Evolutionary conservation across 2,888 invertebrate species (phyloP).

Genomic region (Didymodactylos carnosus): DNA sequence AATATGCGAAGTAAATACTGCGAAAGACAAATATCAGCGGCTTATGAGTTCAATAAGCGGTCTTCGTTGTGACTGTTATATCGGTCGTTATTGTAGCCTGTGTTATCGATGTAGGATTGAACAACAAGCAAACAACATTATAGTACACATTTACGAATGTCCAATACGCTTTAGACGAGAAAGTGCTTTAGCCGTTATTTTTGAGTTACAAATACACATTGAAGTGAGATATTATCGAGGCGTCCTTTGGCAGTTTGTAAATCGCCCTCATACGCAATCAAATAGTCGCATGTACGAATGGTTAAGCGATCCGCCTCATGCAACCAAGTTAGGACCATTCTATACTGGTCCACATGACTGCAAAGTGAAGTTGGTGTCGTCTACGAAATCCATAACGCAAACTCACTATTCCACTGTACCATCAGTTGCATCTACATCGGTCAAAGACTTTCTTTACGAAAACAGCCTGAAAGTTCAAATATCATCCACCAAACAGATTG

Average conservation of each 20-base stretch:
- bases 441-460: neutral
- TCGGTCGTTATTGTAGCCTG: too few species aligned
- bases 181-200: neutral
- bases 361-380: neutral
- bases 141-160: neutral
- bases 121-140: neutral
- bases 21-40: too few species aligned
- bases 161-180: neutral
- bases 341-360: neutral
- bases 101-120: neutral
- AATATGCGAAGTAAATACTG: too few species aligned
- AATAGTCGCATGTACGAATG: neutral
- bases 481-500: neutral
- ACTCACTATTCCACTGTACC: neutral
- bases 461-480: too few species aligned
- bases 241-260: neutral
- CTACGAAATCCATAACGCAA: neutral
- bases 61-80: too few species aligned
- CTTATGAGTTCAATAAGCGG: too few species aligned
- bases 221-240: neutral
- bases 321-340: neutral
- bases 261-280: neutral
- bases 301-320: neutral
- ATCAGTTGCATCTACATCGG: neutral
- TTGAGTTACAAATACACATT: neutral